Base-by-base conservation (phyloP, 1,140 invertebrate species). In the Bombus ignitus region DNA sequence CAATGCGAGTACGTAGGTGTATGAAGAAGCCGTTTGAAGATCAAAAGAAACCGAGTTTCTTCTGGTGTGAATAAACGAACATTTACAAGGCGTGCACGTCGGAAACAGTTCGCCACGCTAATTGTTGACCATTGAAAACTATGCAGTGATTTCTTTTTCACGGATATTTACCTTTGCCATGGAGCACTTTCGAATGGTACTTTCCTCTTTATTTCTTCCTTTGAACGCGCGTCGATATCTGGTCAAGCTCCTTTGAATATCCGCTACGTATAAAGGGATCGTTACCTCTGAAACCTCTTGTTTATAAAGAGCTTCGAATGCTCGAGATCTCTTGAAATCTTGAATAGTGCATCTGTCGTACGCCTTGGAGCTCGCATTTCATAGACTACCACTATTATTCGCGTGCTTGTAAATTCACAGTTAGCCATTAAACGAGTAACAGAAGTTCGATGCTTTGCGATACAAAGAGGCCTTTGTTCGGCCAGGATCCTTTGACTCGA, bases 61-160 rank as follows among this genome's bases (percentile, higher is more conserved):
- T 89, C 85, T 37, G 81, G 83, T 39, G 83, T 77, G 83, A 74
- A 90, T 87, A 89, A 73, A 53, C 83, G 90, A 91, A 88, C 79
- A 75, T 91, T 86, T 78, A 59, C 87, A 70, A 57, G 59, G 57
- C 65, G 57, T 84, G 47, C 79, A 74, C 68, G 74, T 84, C 65
- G 65, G 86, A 70, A 73, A 88, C 87, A 86, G 75, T 87, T 92
- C 89, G 89, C 90, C 88, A 88, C 89, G 84, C 91, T 93, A 93
- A 93, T 92, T 92, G 88, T 87, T 86, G 88, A 89, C 86, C 87
- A 92, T 92, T 91, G 91, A 83, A 76, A 81, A 83, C 88, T 90
- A 53, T 28, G 18, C 28, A 86, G 87, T 88, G 88, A 92, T 94
- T 93, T 68, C 8, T 62, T 62, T 91, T 89, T 83, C 77, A 91